Evolutionary conservation across 2,888 invertebrate genomes (phyloP).

Genomic region (Synanthedon formicaeformis): DNA sequence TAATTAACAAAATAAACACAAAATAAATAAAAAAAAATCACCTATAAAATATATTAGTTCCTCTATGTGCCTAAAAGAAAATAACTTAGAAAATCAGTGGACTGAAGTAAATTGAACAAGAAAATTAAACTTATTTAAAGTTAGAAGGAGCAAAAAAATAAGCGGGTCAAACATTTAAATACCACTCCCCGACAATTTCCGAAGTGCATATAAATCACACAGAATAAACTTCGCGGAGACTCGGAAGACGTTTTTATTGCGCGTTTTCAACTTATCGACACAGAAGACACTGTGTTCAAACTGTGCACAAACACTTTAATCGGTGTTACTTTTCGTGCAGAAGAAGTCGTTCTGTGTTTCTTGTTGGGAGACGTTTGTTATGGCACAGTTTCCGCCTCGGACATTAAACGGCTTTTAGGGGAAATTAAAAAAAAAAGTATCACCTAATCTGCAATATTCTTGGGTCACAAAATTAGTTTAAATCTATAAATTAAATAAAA

Average conservation of each 20-base stretch:
- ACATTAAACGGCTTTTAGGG: constrained; percentile 20
- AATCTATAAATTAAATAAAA: too few species aligned
- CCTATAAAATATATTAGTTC: too few species aligned
- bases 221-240: constrained; percentile 27
- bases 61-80: background rate
- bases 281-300: constrained; percentile 12
- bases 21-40: too few species aligned
- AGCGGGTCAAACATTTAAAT: constrained; percentile 32
- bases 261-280: constrained; percentile 19
- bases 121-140: background rate
- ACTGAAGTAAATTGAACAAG: background rate
- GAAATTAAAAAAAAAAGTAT: constrained; percentile 21
- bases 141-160: constrained; percentile 16
- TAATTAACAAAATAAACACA: too few species aligned
- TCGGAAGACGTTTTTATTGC: constrained; percentile 29
- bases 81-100: background rate
- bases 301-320: background rate
- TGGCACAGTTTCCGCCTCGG: constrained; percentile 8
- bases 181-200: constrained; percentile 25
- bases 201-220: constrained; percentile 39
- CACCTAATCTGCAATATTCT: constrained; percentile 14
- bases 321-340: background rate
- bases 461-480: constrained; percentile 13
- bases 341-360: background rate
- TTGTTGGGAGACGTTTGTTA: constrained; percentile 9